These are phyloP conservation scores for Drosophila birchii DNA, from an alignment of 2,888 invertebrate species.

Conservation along the genomic window DNA sequence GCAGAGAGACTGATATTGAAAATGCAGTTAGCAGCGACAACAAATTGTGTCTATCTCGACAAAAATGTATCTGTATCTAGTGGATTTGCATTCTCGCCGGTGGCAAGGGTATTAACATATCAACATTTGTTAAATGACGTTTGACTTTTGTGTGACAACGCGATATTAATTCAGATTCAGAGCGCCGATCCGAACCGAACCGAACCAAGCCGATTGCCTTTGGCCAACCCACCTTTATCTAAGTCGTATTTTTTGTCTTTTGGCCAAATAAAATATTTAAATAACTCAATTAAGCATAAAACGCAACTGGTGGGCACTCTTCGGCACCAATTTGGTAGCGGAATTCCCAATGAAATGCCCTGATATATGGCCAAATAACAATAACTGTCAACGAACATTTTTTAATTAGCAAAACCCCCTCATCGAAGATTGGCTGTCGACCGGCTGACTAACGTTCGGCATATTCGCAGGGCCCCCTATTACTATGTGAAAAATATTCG, in stretches of 20 bases:
- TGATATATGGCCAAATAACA: conserved; percentile 79
- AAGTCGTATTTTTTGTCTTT: conserved; percentile 38
- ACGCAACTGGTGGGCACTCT: conserved; percentile 65
- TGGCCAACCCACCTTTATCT: conserved; percentile 36
- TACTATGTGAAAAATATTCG: conserved; percentile 56
- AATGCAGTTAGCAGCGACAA: conserved; percentile 71
- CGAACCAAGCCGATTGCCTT: conserved; percentile 35
- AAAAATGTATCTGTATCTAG: conserved; percentile 22
- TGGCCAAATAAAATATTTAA: conserved; percentile 79
- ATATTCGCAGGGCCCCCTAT: conserved; percentile 31
- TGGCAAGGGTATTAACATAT: conserved; percentile 78
- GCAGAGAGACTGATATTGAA: conserved; percentile 27
- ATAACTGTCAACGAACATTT: conserved; percentile 75
- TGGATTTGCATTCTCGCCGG: conserved; percentile 62
- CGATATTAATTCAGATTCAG: conserved; percentile 72
- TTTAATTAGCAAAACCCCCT: conserved; percentile 68
- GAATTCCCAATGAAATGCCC: conserved; percentile 78
- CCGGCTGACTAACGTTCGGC: conserved; percentile 41
- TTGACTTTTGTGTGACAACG: conserved; percentile 82
- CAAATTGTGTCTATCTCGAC: conserved; percentile 44
- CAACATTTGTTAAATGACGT: conserved; percentile 82
- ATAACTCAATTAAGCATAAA: conserved; percentile 80
- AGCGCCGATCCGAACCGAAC: conserved; percentile 23
- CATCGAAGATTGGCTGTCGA: conserved; percentile 21
- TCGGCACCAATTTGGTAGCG: conserved; percentile 59